Base-by-base conservation (phyloP, 2,797 vertebrate species). In the Loriculus beryllinus region DNA sequence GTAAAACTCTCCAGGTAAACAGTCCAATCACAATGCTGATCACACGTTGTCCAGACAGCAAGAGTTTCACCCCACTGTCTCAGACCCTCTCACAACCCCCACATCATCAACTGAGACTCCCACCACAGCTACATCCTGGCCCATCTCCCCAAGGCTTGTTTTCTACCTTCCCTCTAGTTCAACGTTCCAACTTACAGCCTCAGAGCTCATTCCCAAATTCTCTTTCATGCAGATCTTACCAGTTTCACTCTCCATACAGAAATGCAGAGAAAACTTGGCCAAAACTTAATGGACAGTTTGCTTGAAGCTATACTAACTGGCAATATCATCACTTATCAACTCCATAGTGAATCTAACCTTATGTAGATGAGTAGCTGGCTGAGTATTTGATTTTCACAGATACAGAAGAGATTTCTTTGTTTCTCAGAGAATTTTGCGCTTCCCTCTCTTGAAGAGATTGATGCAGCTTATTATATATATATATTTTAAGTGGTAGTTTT, bases 231-330 rank as follows among this genome's bases (percentile, higher is more conserved):
- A 54, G 14, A n/a, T 54, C 31, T 54, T 54, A 54, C 12, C 12
- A 6, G 19, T 31, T 54, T 54, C 31, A 54, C 52, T 54, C 52
- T 19, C 29, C 52, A n/a, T 31, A n/a, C 7, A 68, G 47, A 52
- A 93, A 59, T 47, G 14, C 33, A 88, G 74, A 84, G 23, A 88
- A 91, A 94, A 92, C n/a, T 11, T 16, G 77, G 67, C 70, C 74
- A 95, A 92, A 92, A 19, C 35, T 77, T 93, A 93, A 94, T 70
- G 74, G 86, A 90, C 17, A 29, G 19, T 77, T 91, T 88, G 16
- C 23, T 86, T 86, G 68, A 62, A 90, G 91, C 31, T 49, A 31
- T 51, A 10, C 21, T 83, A 60, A 43, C 62, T 77, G 56, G 14
- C 40, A 82, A n/a, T 60, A 82, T 56, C 59, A 42, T 35, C 1